Base-by-base conservation (phyloP, 2,888 invertebrate genomes). In the Diloba caeruleocephala region DNA sequence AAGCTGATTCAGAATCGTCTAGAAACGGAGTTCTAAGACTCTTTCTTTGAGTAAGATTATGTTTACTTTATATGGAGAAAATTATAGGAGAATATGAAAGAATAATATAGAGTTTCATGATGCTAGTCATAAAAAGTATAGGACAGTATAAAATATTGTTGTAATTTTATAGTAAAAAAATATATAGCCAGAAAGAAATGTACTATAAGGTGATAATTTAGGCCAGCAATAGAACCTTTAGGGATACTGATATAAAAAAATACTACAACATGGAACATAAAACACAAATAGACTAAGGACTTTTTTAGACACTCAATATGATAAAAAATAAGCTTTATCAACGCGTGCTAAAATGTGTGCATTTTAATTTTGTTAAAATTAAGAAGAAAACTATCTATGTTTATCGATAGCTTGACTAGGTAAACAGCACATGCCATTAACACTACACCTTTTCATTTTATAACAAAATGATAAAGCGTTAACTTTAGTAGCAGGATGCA, bases 401-500 rank as follows among this genome's bases (percentile, higher is more conserved):
- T 14, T 59, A 45, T 58, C 38, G n/a, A 62, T 51, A 13, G 66
- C 60, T 26, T 51, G 42, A 46, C 25, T 13, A 10, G n/a, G 29
- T 67, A 54, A 15, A 49, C 26, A 49, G 45, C 38, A 26, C 14
- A 33, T 19, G 21, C 41, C 45, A 53, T 59, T 63, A 63, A 10
- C 17, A 19, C 38, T 10, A 43, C 49, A 59, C 66, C 51, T 59
- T 51, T 64, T 51, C 44, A 39, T 33, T 59, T 53, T 45, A 45
- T 26, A 70, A 53, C 52, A 67, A 63, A 71, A 53, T 48, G 55
- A 58, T 72, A 56, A 70, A 59, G 48, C 31, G 51, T 43, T 65
- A 63, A 61, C 52, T 60, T 48, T 49, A 56, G 59, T 59, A 58
- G 33, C 65, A 63, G 75, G 72, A 76, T 72, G 76, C 78, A 78